Conservation (phyloP, 2,797 vertebrate genomes). For the Aphelocoma californica region DNA sequence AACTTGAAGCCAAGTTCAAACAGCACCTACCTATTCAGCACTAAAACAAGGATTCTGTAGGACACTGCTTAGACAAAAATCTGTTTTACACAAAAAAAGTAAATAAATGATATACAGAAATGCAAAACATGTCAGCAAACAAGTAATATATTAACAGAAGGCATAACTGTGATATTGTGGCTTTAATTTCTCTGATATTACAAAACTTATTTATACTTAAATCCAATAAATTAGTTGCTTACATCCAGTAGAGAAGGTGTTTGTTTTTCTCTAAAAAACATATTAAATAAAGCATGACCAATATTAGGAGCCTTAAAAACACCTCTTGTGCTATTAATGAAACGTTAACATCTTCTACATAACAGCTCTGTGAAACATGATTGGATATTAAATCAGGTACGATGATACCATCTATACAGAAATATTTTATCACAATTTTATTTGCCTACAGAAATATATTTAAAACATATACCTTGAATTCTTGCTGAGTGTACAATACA, state of each 20-base stretch:
- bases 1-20: neutral
- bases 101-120: neutral
- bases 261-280: neutral
- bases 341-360: neutral
- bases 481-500: conserved; percentile 77
- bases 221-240: neutral
- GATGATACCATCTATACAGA: neutral
- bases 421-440: neutral
- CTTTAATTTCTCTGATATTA: neutral
- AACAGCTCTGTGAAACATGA: neutral
- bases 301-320: neutral
- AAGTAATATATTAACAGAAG: neutral
- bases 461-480: conserved; percentile 74
- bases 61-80: neutral
- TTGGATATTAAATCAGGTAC: neutral
- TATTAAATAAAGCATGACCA: neutral
- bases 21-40: neutral
- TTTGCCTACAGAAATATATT: neutral
- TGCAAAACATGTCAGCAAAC: neutral
- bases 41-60: neutral
- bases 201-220: neutral
- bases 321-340: neutral
- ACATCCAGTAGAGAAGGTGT: neutral
- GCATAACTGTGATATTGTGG: neutral
- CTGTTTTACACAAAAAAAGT: neutral